phyloP scores from a whole-genome alignment of 1,140 invertebrate genomes.

The Holotrichia oblita region DNA sequence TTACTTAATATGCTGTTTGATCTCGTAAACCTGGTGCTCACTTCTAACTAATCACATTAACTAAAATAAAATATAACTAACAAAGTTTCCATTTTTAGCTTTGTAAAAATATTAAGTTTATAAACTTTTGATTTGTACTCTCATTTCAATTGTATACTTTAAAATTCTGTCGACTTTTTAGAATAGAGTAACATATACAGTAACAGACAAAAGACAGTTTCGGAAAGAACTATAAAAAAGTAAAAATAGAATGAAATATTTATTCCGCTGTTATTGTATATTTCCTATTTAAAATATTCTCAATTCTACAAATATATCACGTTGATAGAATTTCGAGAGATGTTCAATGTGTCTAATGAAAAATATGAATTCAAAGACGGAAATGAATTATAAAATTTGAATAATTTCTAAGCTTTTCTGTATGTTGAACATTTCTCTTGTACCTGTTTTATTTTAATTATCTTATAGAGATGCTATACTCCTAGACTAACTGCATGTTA shows the following conservation, averaged over 20 bases:
- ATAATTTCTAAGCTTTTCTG: not conserved
- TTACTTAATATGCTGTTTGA: not conserved
- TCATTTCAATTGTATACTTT: not conserved
- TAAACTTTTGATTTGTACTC: not conserved
- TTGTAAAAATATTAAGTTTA: not conserved
- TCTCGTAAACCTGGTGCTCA: constrained; percentile 6
- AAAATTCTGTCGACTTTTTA: too few species aligned
- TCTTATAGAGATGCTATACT: not conserved
- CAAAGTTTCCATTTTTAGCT: not conserved
- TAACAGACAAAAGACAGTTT: too few species aligned
- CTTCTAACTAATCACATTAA: not conserved
- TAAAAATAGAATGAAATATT: too few species aligned
- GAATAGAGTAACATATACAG: too few species aligned
- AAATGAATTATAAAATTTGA: not conserved
- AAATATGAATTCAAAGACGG: not conserved
- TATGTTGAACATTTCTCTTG: not conserved
- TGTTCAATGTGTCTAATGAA: not conserved
- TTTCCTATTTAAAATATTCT: not conserved
- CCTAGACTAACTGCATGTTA: not conserved
- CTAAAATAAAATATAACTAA: not conserved
- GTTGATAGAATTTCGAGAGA: not conserved
- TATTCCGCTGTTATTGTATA: too few species aligned
- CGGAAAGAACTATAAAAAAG: too few species aligned
- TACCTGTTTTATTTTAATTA: not conserved
- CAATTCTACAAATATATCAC: not conserved